Conservation (phyloP, 2,113 vertebrate genomes). For the Stercorarius parasiticus region DNA sequence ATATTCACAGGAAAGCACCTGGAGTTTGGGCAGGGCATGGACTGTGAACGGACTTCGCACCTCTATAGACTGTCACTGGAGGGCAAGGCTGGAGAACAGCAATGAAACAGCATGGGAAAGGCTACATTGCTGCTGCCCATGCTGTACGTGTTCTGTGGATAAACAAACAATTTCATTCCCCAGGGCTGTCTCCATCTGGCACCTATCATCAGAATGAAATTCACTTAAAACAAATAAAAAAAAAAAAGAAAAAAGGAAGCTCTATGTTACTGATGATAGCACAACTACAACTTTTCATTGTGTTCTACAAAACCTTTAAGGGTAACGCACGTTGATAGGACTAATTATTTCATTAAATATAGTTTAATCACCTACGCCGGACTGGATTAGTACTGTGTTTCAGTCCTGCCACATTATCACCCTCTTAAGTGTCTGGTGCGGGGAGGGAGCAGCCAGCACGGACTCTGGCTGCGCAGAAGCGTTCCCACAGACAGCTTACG, state of each 20-base stretch:
- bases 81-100: background rate
- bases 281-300: background rate
- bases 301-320: background rate
- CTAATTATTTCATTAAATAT: too few relatives aligned
- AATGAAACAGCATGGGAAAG: conserved; percentile 31
- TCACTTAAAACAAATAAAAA: background rate
- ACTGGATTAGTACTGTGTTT: background rate
- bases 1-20: background rate
- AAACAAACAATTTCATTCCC: conserved; percentile 69
- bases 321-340: too few relatives aligned
- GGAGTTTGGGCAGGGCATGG: background rate
- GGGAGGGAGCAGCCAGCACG: background rate
- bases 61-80: background rate
- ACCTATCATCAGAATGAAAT: conserved; percentile 59
- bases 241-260: background rate
- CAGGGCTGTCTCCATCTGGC: conserved; percentile 69
- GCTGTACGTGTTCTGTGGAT: conserved; percentile 55
- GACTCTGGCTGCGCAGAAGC: background rate
- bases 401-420: background rate
- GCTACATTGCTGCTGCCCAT: conserved; percentile 37
- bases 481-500: background rate
- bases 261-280: background rate
- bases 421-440: background rate
- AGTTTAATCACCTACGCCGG: background rate
- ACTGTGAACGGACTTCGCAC: background rate